Conservation (phyloP, 2,888 invertebrate genomes). For the Anthophora plumipes region DNA sequence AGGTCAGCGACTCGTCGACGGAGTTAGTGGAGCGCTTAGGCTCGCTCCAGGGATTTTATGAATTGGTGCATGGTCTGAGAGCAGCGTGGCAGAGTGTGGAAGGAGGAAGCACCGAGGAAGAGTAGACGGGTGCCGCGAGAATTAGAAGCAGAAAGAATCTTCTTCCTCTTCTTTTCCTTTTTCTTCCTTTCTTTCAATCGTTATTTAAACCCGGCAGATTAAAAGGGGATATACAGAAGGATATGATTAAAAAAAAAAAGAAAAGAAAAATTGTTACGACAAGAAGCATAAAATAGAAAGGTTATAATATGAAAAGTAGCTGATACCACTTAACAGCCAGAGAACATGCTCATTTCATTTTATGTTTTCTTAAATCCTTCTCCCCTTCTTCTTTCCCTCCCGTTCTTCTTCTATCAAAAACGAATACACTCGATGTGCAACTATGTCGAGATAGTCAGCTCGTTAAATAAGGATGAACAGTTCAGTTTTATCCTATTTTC, state of each 20-base stretch:
- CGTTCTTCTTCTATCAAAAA: not conserved
- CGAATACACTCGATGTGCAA: too few relatives aligned
- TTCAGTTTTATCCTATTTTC: too few relatives aligned
- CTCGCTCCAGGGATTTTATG: constrained; percentile 79
- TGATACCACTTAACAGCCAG: not conserved
- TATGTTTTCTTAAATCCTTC: not conserved
- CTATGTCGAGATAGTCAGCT: not conserved
- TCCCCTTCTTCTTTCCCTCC: too few relatives aligned
- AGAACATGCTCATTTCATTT: not conserved
- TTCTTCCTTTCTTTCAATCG: not conserved
- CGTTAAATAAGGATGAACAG: not conserved
- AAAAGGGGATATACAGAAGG: not conserved
- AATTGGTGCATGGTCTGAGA: constrained; percentile 79
- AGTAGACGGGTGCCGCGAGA: constrained; percentile 12
- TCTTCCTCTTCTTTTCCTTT: not conserved
- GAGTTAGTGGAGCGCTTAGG: constrained; percentile 84
- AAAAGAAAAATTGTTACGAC: not conserved
- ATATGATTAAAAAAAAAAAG: not conserved
- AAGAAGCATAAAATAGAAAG: not conserved
- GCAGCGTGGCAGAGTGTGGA: constrained; percentile 38
- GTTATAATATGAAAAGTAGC: not conserved
- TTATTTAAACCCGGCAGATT: constrained; percentile 14
- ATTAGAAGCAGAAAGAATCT: constrained; percentile 35
- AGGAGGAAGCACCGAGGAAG: constrained; percentile 38
- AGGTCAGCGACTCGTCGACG: constrained; percentile 83